Evolutionary conservation across 2,113 vertebrate genomes (phyloP), one percentile per base, ranked within the genome.

Genomic region (Potamarius usumacintae): DNA sequence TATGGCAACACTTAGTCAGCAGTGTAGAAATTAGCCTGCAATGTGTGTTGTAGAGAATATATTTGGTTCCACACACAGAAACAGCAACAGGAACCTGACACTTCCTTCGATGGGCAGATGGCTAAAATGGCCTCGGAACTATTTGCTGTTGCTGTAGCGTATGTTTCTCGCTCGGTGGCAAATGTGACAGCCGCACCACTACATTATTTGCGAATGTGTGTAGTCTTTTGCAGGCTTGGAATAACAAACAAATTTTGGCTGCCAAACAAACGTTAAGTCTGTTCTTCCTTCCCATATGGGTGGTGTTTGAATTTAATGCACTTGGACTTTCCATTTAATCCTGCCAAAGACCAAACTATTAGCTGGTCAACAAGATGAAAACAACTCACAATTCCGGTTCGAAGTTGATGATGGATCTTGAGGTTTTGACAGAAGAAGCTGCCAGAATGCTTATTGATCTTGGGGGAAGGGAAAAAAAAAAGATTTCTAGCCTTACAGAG

Each of bases 41-140:
- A 80, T 22, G 80, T 83, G 62, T 83, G 87, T 88, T 88, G 65
- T 67, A 79, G 85, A 84, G 72, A 83, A 88, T 52, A 67, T 25
- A 85, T 81, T 87, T 74, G 78, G 53, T 77, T 87, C 58, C 74
- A 84, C 89, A 77, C 22, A 78, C 42, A 85, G 83, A 85, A 86
- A 84, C 82, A 50, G 76, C 89, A 89, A 85, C 88, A 86, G 72
- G 83, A 86, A 69, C 86, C 55, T 89, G 87, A 89, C 88, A 82
- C 86, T 87, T 85, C 81, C 79, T 89, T 85, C 50, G 85, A 88
- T 62, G 58, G 69, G 76, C 93, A 94, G 92, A 94, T 94, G 93
- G 93, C 82, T 82, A 77, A 84, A 90, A 90, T 89, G 83, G 88
- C 87, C 89, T 65, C 60, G 65, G 88, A 88, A 83, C 87, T 89